phyloP scores from a whole-genome alignment of 2,113 vertebrate genomes.

The Bufo bufo region DNA sequence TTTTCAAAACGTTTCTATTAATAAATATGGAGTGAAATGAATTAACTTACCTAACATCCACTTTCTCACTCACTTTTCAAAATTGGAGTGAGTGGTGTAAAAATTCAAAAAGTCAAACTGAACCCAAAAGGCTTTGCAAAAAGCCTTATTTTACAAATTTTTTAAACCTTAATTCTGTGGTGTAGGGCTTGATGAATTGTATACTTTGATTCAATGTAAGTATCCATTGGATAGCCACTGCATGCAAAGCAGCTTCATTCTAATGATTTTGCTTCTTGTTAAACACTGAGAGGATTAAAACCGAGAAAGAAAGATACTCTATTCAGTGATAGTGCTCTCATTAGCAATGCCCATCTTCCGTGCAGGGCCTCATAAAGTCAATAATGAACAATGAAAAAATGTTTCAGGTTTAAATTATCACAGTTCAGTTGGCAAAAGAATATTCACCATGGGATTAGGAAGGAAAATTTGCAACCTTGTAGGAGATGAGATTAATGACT shows the following conservation, averaged over 20 bases:
- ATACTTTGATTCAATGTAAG: neutral
- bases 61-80: too few relatives aligned
- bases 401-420: conserved; percentile 22
- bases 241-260: neutral
- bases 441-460: neutral
- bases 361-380: neutral
- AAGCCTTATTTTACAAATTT: too few relatives aligned
- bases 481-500: neutral
- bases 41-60: too few relatives aligned
- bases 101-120: too few relatives aligned
- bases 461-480: neutral
- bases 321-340: neutral
- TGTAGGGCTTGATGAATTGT: too few relatives aligned
- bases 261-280: conserved; percentile 1
- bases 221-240: neutral
- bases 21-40: too few relatives aligned
- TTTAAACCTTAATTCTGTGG: too few relatives aligned
- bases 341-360: conserved; percentile 7
- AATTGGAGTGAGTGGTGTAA: too few relatives aligned
- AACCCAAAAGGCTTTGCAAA: too few relatives aligned
- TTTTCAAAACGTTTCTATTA: too few relatives aligned
- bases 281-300: conserved; percentile 8
- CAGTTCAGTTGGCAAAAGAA: conserved; percentile 26
- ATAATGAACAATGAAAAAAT: conserved; percentile 16
- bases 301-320: neutral